These are phyloP conservation scores for Gila orcuttii DNA, from an alignment of 2,113 vertebrate genomes.

Conservation along the genomic window DNA sequence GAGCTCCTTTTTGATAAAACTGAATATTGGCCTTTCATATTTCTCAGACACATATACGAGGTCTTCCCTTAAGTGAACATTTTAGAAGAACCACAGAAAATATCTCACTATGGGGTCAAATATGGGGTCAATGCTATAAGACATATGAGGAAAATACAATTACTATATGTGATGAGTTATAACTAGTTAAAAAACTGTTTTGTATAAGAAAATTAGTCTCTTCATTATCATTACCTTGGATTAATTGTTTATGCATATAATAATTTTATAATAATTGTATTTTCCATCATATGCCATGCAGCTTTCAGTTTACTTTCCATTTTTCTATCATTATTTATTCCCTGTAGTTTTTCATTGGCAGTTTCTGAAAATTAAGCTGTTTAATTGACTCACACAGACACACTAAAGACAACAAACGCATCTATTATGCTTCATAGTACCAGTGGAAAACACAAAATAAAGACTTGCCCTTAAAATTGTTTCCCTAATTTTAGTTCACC, in stretches of 20 bases:
- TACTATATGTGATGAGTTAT: not conserved
- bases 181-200: not conserved
- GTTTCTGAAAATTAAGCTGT: not conserved
- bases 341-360: not conserved
- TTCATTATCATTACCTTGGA: not conserved
- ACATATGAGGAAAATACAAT: not conserved
- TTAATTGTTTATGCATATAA: not conserved
- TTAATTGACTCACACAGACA: not conserved
- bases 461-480: not conserved
- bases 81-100: not conserved
- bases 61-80: not conserved
- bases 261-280: not conserved
- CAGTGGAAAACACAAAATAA: not conserved
- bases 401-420: not conserved
- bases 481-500: not conserved
- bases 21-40: not conserved
- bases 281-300: not conserved
- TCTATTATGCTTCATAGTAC: not conserved
- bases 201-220: not conserved
- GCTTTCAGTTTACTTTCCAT: not conserved
- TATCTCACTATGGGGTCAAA: not conserved
- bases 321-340: conserved; percentile 12
- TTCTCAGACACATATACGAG: not conserved
- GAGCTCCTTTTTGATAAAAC: not conserved
- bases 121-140: not conserved